Conservation (phyloP, 2,888 invertebrate genomes). For the Drymonia ruficornis region DNA sequence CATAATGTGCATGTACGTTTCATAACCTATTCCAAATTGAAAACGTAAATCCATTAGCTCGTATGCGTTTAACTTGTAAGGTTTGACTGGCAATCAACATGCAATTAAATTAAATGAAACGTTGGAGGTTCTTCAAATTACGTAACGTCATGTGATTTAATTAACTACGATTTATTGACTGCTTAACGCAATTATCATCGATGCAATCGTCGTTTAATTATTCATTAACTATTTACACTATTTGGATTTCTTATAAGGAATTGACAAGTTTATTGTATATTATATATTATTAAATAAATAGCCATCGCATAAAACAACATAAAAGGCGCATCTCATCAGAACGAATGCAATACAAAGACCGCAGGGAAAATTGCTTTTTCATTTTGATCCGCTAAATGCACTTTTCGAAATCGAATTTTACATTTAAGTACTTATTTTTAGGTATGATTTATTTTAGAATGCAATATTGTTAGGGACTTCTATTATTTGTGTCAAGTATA, state of each 20-base stretch:
- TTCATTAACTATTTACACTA: too few relatives aligned
- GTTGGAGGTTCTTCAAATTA: slow-evolving; percentile 10
- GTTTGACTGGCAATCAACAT: slow-evolving; percentile 11
- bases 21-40: neutral
- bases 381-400: neutral
- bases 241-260: neutral
- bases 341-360: slow-evolving; percentile 15
- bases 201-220: too few relatives aligned
- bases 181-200: too few relatives aligned
- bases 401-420: too few relatives aligned
- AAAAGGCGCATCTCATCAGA: neutral
- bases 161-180: too few relatives aligned
- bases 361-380: slow-evolving; percentile 20
- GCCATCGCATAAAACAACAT: neutral
- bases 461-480: too few relatives aligned
- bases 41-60: neutral
- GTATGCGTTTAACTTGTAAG: slow-evolving; percentile 16
- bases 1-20: neutral
- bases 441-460: too few relatives aligned
- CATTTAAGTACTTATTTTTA: too few relatives aligned
- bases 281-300: too few relatives aligned
- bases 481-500: too few relatives aligned
- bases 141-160: slow-evolving; percentile 16
- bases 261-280: neutral
- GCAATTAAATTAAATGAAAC: slow-evolving; percentile 26